phyloP scores from a whole-genome alignment of 2,113 vertebrate genomes.

The Catharus fuscescens region DNA sequence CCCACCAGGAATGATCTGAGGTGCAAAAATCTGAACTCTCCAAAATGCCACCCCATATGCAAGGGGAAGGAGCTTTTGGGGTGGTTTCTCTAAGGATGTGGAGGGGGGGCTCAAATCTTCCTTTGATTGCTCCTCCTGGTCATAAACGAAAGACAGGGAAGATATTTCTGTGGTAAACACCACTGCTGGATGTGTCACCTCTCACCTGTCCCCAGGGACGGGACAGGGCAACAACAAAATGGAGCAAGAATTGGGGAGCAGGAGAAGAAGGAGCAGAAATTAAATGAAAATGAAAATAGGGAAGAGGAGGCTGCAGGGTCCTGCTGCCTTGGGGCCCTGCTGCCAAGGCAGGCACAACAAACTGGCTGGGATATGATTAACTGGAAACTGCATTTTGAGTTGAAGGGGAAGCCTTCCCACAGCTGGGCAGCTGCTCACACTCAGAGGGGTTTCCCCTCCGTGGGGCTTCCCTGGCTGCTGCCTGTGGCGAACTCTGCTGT shows the following conservation, averaged over 20 bases:
- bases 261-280: background rate
- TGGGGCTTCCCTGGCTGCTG: accelerated
- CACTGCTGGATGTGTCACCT: background rate
- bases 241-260: background rate
- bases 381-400: background rate
- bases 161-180: background rate
- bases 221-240: background rate
- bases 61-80: background rate
- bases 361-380: too few species aligned
- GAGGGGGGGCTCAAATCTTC: background rate
- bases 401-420: background rate
- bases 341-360: background rate
- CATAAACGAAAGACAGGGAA: background rate
- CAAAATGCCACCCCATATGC: background rate
- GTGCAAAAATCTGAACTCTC: background rate
- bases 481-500: accelerated
- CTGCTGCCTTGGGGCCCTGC: background rate
- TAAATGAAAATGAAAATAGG: background rate
- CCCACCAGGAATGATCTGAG: background rate
- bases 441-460: background rate
- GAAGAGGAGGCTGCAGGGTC: background rate
- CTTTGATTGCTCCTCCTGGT: background rate
- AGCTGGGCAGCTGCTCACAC: too few species aligned
- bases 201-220: accelerated
- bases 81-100: background rate